Percentiles rank a stretch among this genome's conserved stretches.
phyloP scores from a whole-genome alignment of 1,140 invertebrate genomes.

The Drosophila punjabiensis region DNA sequence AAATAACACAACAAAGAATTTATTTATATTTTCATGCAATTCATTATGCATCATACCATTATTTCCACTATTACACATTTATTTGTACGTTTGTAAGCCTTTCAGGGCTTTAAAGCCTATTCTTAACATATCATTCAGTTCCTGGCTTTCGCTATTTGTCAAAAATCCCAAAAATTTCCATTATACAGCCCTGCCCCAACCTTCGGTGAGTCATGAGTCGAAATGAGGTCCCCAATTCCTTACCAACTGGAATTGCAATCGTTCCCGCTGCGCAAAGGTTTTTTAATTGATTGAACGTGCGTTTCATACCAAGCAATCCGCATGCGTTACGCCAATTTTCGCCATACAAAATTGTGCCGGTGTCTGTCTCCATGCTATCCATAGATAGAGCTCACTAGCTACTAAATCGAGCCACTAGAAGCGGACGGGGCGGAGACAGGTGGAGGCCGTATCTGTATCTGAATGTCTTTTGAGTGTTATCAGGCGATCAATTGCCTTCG shows the following conservation, averaged over 20 bases:
- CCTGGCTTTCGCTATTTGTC: neutral
- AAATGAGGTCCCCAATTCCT: conserved; percentile 21
- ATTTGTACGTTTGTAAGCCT: neutral
- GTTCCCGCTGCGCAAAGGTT: conserved; percentile 65
- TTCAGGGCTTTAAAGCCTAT: neutral
- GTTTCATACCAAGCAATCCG: conserved; percentile 63
- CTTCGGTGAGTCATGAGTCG: conserved; percentile 19
- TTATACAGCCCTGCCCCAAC: conserved; percentile 24
- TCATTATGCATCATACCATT: neutral
- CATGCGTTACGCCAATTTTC: conserved; percentile 45
- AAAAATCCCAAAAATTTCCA: neutral
- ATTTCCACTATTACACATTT: neutral
- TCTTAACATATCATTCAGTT: neutral
- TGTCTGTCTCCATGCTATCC: conserved; percentile 40
- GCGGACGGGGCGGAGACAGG: conserved; percentile 11
- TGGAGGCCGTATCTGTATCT: conserved; percentile 55
- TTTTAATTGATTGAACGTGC: conserved; percentile 80
- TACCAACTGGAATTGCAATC: conserved; percentile 26
- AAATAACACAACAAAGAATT: no score
- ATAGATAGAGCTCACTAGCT: conserved; percentile 53
- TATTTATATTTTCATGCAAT: neutral
- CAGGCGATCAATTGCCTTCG: conserved; percentile 77
- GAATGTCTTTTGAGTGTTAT: conserved; percentile 69
- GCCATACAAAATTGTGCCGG: conserved; percentile 36
- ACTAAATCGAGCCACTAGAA: conserved; percentile 52